A percentile compares a stretch with the other conserved stretches of the same genome.
Conservation (phyloP, 2,888 invertebrate genomes). For the Mesorhabditis spiculigera region DNA sequence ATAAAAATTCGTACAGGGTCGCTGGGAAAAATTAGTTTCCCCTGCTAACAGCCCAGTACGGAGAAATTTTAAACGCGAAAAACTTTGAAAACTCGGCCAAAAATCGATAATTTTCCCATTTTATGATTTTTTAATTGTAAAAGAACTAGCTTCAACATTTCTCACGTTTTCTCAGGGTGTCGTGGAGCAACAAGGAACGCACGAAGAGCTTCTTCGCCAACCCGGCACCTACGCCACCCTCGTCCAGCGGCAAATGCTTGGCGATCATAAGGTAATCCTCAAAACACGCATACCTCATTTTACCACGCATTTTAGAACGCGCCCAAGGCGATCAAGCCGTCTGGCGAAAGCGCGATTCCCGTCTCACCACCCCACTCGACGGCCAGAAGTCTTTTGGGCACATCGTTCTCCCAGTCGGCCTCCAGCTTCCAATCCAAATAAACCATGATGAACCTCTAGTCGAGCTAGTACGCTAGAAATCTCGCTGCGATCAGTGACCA, state of each 20-base stretch:
- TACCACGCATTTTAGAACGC: neutral
- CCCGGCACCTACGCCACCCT: conserved; percentile 62
- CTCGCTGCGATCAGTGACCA: too few relatives aligned
- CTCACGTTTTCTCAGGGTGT: conserved; percentile 20
- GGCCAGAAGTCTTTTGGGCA: conserved; percentile 33
- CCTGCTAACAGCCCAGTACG: too few relatives aligned
- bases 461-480: too few relatives aligned
- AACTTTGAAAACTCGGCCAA: neutral
- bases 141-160: too few relatives aligned
- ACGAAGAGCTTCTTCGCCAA: conserved; percentile 61
- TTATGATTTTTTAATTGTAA: too few relatives aligned
- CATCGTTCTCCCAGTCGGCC: conserved; percentile 37
- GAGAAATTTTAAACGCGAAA: too few relatives aligned
- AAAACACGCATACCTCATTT: neutral
- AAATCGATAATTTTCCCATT: neutral
- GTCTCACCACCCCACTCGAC: conserved; percentile 24
- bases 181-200: conserved; percentile 63
- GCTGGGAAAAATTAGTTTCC: too few relatives aligned
- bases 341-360: neutral
- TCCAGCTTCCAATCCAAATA: conserved; percentile 31
- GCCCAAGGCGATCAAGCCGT: neutral
- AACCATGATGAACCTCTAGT: neutral
- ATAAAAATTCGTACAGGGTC: too few relatives aligned
- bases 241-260: conserved; percentile 57
- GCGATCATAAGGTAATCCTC: conserved; percentile 7